A percentile compares a stretch with the other conserved stretches of the same genome.
These are phyloP conservation scores for Vireo griseus DNA, from an alignment of 2,797 vertebrate species.

Conservation along the genomic window DNA sequence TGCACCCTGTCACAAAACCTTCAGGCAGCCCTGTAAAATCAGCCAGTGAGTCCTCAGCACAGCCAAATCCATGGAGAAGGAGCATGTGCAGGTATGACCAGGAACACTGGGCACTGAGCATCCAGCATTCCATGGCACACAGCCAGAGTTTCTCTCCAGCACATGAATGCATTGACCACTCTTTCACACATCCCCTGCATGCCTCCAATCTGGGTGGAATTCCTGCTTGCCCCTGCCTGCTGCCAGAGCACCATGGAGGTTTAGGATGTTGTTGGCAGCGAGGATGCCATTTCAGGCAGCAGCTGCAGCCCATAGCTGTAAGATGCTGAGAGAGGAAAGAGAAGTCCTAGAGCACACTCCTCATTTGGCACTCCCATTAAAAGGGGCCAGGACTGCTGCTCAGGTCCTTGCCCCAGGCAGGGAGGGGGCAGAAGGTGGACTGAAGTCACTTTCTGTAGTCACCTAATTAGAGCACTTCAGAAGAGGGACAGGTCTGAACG, in stretches of 20 bases:
- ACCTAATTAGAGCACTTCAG: neutral
- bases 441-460: neutral
- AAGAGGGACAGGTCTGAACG: neutral
- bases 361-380: neutral
- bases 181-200: neutral
- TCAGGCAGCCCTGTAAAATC: neutral
- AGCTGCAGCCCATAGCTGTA: accelerated
- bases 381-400: neutral
- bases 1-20: neutral
- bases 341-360: neutral
- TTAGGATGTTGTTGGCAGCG: neutral
- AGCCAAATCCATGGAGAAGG: neutral
- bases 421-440: neutral
- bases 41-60: neutral
- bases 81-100: neutral
- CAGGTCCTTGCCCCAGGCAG: neutral
- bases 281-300: neutral
- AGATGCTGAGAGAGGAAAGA: neutral
- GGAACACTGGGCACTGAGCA: neutral
- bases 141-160: neutral
- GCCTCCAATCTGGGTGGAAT: neutral
- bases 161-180: accelerated
- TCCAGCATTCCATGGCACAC: accelerated
- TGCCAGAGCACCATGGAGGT: neutral
- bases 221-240: neutral